phyloP scores from a whole-genome alignment of 2,113 vertebrate genomes.

The Theristicus caerulescens region DNA sequence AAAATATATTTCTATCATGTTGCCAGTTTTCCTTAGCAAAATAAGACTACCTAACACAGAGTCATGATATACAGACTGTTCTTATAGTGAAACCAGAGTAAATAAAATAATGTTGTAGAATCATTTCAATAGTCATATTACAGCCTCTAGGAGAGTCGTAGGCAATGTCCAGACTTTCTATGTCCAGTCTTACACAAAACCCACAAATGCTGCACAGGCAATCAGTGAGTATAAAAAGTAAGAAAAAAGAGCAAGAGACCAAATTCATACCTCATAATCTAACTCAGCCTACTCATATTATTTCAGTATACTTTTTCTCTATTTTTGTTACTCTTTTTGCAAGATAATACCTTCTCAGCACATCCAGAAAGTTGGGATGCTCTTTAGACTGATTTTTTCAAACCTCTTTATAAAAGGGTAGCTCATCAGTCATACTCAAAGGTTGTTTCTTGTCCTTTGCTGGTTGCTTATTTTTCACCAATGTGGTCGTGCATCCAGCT shows the following conservation, averaged over 20 bases:
- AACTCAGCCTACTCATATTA: not conserved
- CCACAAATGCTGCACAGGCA: not conserved
- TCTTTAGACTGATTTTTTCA: not conserved
- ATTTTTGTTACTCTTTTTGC: not conserved
- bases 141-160: not conserved
- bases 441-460: not conserved
- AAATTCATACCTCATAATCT: not conserved
- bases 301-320: not conserved
- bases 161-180: not conserved
- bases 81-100: not conserved
- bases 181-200: not conserved
- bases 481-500: too few relatives aligned
- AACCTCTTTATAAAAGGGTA: not conserved
- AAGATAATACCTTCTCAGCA: not conserved
- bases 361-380: not conserved
- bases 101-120: not conserved
- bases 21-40: not conserved
- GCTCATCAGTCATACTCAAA: not conserved
- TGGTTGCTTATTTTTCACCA: not conserved
- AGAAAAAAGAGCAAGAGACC: not conserved
- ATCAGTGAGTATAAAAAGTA: not conserved
- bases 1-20: not conserved
- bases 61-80: not conserved
- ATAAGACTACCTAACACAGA: not conserved
- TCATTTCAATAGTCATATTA: not conserved